These are phyloP conservation scores for Carassius auratus DNA, from an alignment of 2,113 vertebrate genomes.

Conservation along the genomic window DNA sequence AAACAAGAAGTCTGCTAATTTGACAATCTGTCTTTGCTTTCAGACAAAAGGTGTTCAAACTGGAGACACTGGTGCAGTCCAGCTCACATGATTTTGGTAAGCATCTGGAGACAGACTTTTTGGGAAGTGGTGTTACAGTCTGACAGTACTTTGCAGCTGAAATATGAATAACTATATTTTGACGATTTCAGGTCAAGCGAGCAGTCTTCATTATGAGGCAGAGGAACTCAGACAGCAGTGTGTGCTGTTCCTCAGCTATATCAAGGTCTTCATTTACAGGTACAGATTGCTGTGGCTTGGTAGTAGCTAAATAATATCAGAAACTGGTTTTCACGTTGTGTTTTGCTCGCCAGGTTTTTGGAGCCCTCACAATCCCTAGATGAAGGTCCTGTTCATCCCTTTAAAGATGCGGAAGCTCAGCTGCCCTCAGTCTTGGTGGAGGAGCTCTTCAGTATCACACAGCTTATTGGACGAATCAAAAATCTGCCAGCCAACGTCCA, in stretches of 20 bases:
- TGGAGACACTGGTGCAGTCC: constrained; percentile 83
- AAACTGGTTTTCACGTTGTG: background rate
- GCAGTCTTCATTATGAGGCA: constrained; percentile 85
- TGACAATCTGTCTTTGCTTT: constrained; percentile 63
- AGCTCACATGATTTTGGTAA: constrained; percentile 91
- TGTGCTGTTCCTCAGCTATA: constrained; percentile 87
- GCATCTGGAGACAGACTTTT: constrained; percentile 55
- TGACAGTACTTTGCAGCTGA: background rate
- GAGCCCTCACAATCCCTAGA: constrained; percentile 68
- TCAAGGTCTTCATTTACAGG: constrained; percentile 95
- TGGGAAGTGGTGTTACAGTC: background rate
- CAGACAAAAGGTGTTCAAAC: constrained; percentile 84
- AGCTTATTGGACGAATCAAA: constrained; percentile 82
- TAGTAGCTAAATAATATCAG: background rate
- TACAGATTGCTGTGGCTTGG: constrained; percentile 59
- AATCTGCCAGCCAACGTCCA: constrained; percentile 81
- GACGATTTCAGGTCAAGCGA: constrained; percentile 82
- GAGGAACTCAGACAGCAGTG: constrained; percentile 86
- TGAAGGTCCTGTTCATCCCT: constrained; percentile 74
- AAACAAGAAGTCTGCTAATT: constrained; percentile 45
- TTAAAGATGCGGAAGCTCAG: constrained; percentile 80
- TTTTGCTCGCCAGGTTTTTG: constrained; percentile 76
- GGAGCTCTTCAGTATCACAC: constrained; percentile 84
- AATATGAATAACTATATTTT: background rate
- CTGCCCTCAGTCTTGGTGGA: constrained; percentile 87